Evolutionary conservation across 2,113 vertebrate genomes (phyloP).

Genomic region (Fulmarus glacialis): DNA sequence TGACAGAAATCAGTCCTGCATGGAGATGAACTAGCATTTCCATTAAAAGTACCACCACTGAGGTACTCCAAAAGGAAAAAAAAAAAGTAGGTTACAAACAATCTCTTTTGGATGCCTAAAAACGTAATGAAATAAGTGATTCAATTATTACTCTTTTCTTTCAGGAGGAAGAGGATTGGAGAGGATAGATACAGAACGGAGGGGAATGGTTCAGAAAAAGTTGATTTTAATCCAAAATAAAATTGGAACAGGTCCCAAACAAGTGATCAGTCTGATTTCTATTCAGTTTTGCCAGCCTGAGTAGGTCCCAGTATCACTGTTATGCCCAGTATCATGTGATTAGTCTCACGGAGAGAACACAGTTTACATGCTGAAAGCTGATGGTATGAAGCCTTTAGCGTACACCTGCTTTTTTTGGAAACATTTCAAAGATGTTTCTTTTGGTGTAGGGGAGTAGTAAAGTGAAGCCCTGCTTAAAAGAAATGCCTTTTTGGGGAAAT

Average conservation of each 20-base stretch:
- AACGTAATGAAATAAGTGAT: background rate
- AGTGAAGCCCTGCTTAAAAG: background rate
- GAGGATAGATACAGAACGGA: background rate
- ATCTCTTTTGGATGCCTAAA: background rate
- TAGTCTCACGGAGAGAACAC: background rate
- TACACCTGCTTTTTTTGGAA: slow-evolving; percentile 18
- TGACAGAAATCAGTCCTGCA: background rate
- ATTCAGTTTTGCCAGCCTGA: background rate
- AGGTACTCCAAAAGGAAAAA: background rate
- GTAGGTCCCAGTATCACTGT: background rate
- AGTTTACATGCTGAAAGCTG: background rate
- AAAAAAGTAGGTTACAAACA: background rate
- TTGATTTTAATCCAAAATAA: slow-evolving; percentile 1
- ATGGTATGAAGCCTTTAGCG: background rate
- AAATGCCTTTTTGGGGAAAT: background rate
- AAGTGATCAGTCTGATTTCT: background rate
- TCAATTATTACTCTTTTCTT: background rate
- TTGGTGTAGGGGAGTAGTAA: background rate
- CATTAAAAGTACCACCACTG: background rate
- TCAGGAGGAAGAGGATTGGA: background rate
- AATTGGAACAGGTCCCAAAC: background rate
- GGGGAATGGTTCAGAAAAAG: background rate
- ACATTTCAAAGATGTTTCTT: slow-evolving; percentile 4
- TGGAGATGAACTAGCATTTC: background rate
- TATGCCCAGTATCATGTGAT: background rate